These are phyloP conservation scores for Astropecten irregularis DNA, from an alignment of 53 echinoderm and acorn worm species.

Conservation along the genomic window DNA sequence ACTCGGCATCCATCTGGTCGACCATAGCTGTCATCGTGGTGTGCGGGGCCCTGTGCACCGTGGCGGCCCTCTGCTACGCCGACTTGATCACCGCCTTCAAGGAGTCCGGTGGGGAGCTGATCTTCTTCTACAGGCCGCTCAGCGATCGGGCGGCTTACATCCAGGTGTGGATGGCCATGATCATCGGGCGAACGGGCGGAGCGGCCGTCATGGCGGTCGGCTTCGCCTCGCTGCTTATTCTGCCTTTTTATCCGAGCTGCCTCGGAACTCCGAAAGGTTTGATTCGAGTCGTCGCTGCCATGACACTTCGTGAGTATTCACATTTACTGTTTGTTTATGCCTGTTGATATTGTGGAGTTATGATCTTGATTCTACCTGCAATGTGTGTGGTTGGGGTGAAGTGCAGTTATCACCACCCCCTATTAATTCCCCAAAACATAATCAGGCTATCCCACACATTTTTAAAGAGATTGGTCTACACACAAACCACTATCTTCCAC, in stretches of 20 bases:
- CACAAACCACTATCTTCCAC: no score
- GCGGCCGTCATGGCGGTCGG: constrained; percentile 28
- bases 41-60: constrained; percentile 41
- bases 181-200: constrained; percentile 48
- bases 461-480: no score
- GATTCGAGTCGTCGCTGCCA: constrained; percentile 41
- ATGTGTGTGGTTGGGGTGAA: no score
- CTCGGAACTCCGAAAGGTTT: constrained; percentile 15
- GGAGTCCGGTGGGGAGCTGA: constrained; percentile 78
- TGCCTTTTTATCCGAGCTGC: constrained; percentile 22
- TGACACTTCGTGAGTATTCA: constrained; percentile 43
- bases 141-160: constrained; percentile 49
- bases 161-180: constrained; percentile 53
- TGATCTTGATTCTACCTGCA: no score
- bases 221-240: constrained; percentile 28
- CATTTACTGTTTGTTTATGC: no score
- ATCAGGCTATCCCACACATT: no score
- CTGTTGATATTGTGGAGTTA: no score
- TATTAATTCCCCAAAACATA: no score
- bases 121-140: constrained; percentile 42
- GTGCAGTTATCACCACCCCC: no score
- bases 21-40: neutral
- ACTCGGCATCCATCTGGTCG: constrained; percentile 36
- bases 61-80: constrained; percentile 77
- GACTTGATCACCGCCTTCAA: constrained; percentile 76